Evolutionary conservation across 2,113 vertebrate species (phyloP).

Genomic region (Cavia porcellus): DNA sequence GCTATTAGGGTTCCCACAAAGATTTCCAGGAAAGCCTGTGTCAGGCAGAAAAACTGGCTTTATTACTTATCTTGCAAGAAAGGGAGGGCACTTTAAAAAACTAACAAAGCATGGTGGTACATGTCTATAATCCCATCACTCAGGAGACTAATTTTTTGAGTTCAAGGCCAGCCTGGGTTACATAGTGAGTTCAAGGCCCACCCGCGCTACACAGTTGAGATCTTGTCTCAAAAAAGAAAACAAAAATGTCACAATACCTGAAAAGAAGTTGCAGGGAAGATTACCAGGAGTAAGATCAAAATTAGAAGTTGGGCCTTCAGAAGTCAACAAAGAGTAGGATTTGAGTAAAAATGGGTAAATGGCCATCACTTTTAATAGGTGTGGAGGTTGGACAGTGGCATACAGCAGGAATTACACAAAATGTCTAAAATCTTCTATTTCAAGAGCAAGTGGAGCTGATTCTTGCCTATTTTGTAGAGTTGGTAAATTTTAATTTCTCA

Average conservation of each 20-base stretch:
- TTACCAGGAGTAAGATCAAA: neutral
- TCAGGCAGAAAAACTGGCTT: neutral
- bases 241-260: neutral
- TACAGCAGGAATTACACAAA: neutral
- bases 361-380: neutral
- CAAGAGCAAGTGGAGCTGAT: neutral
- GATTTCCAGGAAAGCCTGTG: neutral
- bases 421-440: slow-evolving; percentile 29
- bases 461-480: slow-evolving; percentile 20
- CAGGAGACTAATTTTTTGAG: neutral
- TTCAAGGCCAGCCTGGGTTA: neutral
- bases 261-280: neutral
- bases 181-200: neutral
- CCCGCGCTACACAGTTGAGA: neutral
- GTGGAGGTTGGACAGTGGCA: neutral
- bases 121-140: neutral
- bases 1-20: neutral
- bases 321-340: neutral
- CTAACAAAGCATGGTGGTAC: neutral
- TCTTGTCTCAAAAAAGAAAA: neutral
- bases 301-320: slow-evolving; percentile 45
- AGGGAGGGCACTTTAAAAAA: neutral
- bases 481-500: slow-evolving; percentile 38
- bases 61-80: neutral
- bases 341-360: neutral